phyloP scores from a whole-genome alignment of 2,888 invertebrate species.

The Noctua pronuba region DNA sequence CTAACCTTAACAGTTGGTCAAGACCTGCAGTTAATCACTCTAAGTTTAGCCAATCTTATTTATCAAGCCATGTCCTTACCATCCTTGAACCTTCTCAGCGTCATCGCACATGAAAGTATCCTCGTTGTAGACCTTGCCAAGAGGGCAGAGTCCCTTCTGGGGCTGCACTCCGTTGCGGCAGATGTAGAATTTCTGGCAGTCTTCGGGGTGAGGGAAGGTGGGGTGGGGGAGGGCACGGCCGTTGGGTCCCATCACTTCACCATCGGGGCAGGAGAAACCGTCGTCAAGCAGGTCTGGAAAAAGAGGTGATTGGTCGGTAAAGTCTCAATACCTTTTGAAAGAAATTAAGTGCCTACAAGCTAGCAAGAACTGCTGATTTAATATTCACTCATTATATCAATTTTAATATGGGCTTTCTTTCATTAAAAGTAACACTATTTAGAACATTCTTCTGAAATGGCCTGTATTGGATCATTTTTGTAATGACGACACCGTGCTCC shows the following conservation, averaged over 20 bases:
- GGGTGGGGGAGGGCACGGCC: constrained; percentile 94
- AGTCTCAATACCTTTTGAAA: background rate
- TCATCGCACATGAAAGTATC: constrained; percentile 94
- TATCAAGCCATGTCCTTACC: constrained; percentile 85
- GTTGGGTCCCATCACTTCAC: constrained; percentile 92
- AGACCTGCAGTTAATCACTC: background rate
- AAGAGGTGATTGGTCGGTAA: background rate
- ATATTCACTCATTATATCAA: background rate
- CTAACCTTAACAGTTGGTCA: background rate
- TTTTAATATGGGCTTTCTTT: background rate
- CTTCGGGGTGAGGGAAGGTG: constrained; percentile 94
- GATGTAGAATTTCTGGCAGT: constrained; percentile 96
- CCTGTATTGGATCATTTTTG: too few species aligned
- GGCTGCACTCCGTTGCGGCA: constrained; percentile 94
- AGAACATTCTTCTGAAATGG: background rate
- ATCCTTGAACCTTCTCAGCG: constrained; percentile 94
- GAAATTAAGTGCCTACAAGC: background rate
- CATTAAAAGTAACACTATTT: background rate
- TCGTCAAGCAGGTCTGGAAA: constrained; percentile 92
- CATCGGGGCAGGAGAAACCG: constrained; percentile 94
- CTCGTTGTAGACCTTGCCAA: constrained; percentile 94
- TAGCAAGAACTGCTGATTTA: background rate
- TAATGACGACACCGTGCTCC: background rate
- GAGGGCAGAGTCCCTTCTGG: constrained; percentile 93
- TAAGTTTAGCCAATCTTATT: background rate